Base-by-base conservation (phyloP, 1,140 invertebrate genomes). In the Lamellibrachia luymesi region DNA sequence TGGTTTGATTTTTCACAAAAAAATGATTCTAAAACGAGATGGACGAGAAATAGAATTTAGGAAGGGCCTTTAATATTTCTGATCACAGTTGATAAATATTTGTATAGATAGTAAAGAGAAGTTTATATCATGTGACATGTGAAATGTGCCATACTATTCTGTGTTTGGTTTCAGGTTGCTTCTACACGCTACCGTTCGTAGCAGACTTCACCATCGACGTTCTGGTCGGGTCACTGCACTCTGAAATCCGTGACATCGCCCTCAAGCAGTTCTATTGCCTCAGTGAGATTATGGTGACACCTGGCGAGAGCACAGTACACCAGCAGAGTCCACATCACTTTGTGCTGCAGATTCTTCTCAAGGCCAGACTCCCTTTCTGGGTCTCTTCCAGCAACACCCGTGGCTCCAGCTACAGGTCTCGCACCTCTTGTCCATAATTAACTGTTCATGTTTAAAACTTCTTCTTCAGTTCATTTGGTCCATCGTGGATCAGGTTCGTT, bases 341-440 rank as follows among this genome's bases (percentile, higher is more conserved):
- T 94, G 94, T 96, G 27, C 94, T 96, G 25, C 95, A 96, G 94
- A 95, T 97, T 22, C 94, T 97, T 38, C 94, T 97, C 7, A 97
- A 97, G 93, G 96, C 97, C 92, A 96, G 96, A n/a, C 95, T 97
- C n/a, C 97, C 97, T 6, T 96, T 97, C 93, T 97, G 97, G 97
- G 96, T 97, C 38, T 95, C 97, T 5, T 97, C 97, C 6, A 96
- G 96, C 92, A 95, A 95, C 50, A 96, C 96, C 10, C 94, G 97
- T 51, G 96, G 96, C 17, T 95, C 96, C 92, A 97, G 96, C 93
- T 96, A 97, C 92, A 96, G 95, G 95, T 96, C 94, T 92, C 4
- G 2, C 1, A 92, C 0, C 49, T 38, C 56, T 93, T 80, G 7
- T 6, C 7, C 64, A 17, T 80, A 17, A 17, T 80, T 17, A 80